phyloP scores from a whole-genome alignment of 2,888 invertebrate species.

The Neoitamus cyanurus region DNA sequence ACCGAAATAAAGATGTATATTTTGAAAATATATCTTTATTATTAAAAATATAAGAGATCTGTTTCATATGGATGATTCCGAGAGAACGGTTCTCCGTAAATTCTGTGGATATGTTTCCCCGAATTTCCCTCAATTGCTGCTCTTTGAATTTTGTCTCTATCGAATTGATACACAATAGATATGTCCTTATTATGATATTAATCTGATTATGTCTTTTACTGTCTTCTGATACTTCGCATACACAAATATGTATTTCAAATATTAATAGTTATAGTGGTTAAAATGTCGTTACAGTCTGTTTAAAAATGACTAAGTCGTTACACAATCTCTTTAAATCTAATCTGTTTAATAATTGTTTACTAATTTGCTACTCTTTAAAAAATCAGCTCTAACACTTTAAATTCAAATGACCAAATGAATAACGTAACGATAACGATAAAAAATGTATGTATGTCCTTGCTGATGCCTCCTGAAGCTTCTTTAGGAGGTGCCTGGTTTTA shows the following conservation, averaged over 20 bases:
- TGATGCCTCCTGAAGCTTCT: neutral
- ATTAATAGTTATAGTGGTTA: slow-evolving; percentile 25
- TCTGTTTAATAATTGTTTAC: slow-evolving; percentile 33
- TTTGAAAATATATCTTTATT: slow-evolving; percentile 18
- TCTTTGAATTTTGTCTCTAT: slow-evolving; percentile 10
- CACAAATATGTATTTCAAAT: neutral
- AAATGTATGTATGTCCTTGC: neutral
- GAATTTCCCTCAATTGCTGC: slow-evolving; percentile 1
- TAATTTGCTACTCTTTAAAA: slow-evolving; percentile 15
- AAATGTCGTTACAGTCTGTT: slow-evolving; percentile 41
- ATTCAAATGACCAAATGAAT: slow-evolving; percentile 4
- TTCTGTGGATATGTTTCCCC: slow-evolving; percentile 14
- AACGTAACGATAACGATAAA: slow-evolving; percentile 1
- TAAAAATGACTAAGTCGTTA: slow-evolving; percentile 38
- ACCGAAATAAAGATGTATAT: slow-evolving; percentile 5
- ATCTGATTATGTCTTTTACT: slow-evolving; percentile 32
- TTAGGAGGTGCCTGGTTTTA: neutral
- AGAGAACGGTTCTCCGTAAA: slow-evolving; percentile 20
- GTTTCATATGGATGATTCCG: slow-evolving; percentile 10
- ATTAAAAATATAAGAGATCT: slow-evolving; percentile 36
- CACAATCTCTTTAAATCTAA: slow-evolving; percentile 29
- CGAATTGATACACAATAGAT: slow-evolving; percentile 41
- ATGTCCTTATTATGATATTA: slow-evolving; percentile 36
- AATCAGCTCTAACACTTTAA: slow-evolving; percentile 12
- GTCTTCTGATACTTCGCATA: neutral